These are phyloP conservation scores for Mus spicilegus DNA, from an alignment of 2,113 vertebrate genomes.

Conservation along the genomic window DNA sequence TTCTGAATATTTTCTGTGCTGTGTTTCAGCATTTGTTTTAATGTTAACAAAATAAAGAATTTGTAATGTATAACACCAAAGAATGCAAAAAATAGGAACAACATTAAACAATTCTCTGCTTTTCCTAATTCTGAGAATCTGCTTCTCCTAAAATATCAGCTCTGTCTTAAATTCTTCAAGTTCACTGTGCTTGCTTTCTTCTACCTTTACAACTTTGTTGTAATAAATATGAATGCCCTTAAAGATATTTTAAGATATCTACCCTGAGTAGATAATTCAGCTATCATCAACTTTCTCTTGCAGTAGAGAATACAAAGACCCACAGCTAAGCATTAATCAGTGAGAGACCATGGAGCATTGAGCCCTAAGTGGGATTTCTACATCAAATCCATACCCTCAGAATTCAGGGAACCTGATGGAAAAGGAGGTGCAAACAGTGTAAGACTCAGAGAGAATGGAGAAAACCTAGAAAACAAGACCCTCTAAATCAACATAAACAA, in stretches of 20 bases:
- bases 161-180: not conserved
- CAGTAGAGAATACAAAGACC: not conserved
- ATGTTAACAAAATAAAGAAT: slow-evolving; percentile 83
- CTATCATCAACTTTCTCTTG: not conserved
- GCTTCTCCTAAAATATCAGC: slow-evolving; percentile 17
- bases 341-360: not conserved
- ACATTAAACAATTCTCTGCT: no score
- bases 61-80: slow-evolving; percentile 10
- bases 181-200: not conserved
- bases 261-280: not conserved
- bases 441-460: not conserved
- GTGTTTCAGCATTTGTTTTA: slow-evolving; percentile 80
- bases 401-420: not conserved
- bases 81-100: no score
- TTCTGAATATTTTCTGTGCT: slow-evolving; percentile 28
- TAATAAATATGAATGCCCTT: slow-evolving; percentile 24
- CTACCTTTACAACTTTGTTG: not conserved
- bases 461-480: not conserved
- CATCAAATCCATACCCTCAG: not conserved
- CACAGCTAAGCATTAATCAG: not conserved
- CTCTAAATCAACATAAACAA: not conserved
- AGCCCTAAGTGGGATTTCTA: not conserved
- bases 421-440: not conserved
- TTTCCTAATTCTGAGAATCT: not conserved
- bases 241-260: not conserved